Base-by-base conservation (phyloP, 2,113 vertebrate genomes). In the Channa maculata region DNA sequence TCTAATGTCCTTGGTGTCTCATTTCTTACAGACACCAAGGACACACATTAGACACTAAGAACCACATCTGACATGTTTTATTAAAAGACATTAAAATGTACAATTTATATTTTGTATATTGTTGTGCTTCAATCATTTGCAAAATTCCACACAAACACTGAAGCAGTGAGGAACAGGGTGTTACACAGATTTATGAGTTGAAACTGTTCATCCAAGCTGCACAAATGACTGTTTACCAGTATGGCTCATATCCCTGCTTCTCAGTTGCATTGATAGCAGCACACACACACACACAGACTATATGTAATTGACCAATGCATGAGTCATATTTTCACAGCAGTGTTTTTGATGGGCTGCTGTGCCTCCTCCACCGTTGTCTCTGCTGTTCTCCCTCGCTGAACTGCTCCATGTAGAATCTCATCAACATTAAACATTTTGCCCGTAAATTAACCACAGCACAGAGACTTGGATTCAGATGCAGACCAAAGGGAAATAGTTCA, bases 311-410 rank as follows among this genome's bases (percentile, higher is more conserved):
- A 52, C 77, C 68, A 59, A 57, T 8, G 39, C 1, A 39, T 75
- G 66, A 55, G 24, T 79, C 75, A 75, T 46, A 77, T 69, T 46
- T 71, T n/a, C 58, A 36, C 73, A 54, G 72, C 68, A 52, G 70
- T 4, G 24, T 61, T 41, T 76, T 41, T 76, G 71, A 79, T 82
- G 79, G 75, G 65, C 49, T 15, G 62, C 57, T 75, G 51, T 24
- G 5, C 52, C 53, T 64, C 75, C 49, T 75, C 70, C 33, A 8
- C 54, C 1, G 9, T 61, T 11, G 2, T 65, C 66, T 65, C 53
- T n/a, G 13, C 6, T 63, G 48, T 37, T 37, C 51, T 10, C 44
- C 49, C 15, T 53, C 41, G 3, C 62, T 72, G 48, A 14, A 14
- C 4, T 38, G 45, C 49, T 49, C 68, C 63, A 49, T 73, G 65